These are phyloP conservation scores for Chaenocephalus aceratus DNA, from an alignment of 2,113 vertebrate species.

Conservation along the genomic window DNA sequence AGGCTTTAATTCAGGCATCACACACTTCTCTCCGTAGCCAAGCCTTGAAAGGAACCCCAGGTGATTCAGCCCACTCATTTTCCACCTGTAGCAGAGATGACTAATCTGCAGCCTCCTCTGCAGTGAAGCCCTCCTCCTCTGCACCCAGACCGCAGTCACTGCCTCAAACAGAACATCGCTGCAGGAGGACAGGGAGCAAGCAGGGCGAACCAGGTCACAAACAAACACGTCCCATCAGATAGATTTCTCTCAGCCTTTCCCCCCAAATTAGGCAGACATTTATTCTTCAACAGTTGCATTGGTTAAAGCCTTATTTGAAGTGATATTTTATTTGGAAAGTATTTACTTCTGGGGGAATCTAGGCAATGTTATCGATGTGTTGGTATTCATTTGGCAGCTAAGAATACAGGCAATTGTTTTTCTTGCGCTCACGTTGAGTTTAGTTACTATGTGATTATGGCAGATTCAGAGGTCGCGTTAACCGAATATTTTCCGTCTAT, in stretches of 20 bases:
- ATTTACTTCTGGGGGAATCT: too few species aligned
- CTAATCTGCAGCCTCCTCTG: conserved; percentile 61
- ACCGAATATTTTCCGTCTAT: too few species aligned
- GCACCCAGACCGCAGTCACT: conserved; percentile 7
- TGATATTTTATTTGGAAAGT: too few species aligned
- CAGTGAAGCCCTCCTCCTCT: conserved; percentile 40
- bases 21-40: conserved; percentile 9
- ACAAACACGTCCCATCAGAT: background rate
- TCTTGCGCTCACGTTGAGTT: background rate
- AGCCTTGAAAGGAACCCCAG: conserved; percentile 36
- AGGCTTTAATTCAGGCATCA: conserved; percentile 5
- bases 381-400: background rate
- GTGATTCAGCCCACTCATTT: conserved; percentile 59
- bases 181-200: conserved; percentile 30
- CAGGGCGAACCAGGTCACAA: background rate
- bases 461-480: too few species aligned
- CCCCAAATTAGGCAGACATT: too few species aligned
- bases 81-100: conserved; percentile 70
- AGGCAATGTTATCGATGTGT: background rate
- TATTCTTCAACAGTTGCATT: too few species aligned
- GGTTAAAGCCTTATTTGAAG: too few species aligned
- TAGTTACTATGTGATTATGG: too few species aligned
- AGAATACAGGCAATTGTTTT: background rate
- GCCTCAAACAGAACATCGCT: conserved; percentile 27
- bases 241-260: background rate